Percentiles rank a stretch among this genome's conserved stretches.
phyloP scores from a whole-genome alignment of 2,113 vertebrate species.

The Bubo bubo region DNA sequence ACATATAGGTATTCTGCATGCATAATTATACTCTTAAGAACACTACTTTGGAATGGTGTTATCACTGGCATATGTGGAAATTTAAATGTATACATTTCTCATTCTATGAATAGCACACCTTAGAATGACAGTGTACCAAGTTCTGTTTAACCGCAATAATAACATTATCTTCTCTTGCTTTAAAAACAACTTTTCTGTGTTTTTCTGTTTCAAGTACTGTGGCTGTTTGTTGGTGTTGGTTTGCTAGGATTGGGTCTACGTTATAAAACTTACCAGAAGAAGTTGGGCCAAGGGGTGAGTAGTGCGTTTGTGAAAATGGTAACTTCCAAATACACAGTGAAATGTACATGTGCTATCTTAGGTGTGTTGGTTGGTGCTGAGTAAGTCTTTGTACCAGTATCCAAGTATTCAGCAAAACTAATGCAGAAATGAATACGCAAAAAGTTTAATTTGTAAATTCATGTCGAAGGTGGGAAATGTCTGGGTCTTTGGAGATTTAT shows the following conservation, averaged over 20 bases:
- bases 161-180: not conserved
- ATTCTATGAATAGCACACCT: not conserved
- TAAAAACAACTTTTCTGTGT: not conserved
- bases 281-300: constrained; percentile 73
- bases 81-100: not conserved
- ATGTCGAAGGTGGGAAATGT: not conserved
- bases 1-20: not conserved
- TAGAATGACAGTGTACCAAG: not conserved
- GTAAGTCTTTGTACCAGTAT: not conserved
- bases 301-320: not conserved
- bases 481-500: not conserved
- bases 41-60: not conserved
- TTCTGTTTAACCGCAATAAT: not conserved
- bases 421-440: not conserved
- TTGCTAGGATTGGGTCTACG: constrained; percentile 76
- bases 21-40: not conserved
- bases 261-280: constrained; percentile 69
- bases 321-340: not conserved
- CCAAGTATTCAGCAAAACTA: not conserved
- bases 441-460: not conserved
- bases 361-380: not conserved
- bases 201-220: constrained; percentile 70
- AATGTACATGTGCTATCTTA: not conserved
- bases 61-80: not conserved
- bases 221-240: constrained; percentile 75